Base-by-base conservation (phyloP, 2,797 vertebrate genomes). In the Lacerta viridis region DNA sequence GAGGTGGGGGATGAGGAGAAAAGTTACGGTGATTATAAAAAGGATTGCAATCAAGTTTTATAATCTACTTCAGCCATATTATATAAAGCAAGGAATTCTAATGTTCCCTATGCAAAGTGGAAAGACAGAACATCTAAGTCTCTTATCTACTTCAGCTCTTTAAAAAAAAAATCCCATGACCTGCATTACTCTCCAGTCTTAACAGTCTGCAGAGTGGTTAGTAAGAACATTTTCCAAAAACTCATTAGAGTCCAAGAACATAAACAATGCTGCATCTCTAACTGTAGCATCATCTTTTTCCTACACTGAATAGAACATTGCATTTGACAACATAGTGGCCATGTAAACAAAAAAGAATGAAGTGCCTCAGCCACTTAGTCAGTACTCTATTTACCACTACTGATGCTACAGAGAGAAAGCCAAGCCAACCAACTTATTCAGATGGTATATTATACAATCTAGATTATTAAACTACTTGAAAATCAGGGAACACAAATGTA, bases 121-220 rank as follows among this genome's bases (percentile, higher is more conserved):
- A 92, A 93, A 92, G 92, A 90, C 82, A 92, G 92, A 95, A 94
- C 83, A 93, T 94, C 86, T 87, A 92, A 86, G 88, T 87, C 79
- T 93, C 89, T 93, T 95, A 95, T 93, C 93, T 94, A 88, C 85
- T 94, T 92, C 71, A 93, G 89, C 88, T 89, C 91, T 90, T 64
- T 92, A 95, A 93, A 92, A 93, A 92, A 93, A 92, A 93, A 91
- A 95, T 96, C 95, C 93, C 94, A 95, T 93, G 94, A 93, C 95
- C 94, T 93, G 85, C 91, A 93, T 94, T 93, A 94, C 90, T 94
- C 88, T 91, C 83, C 93, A 95, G 95, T 94, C 95, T 93, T 90
- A 94, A 90, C 94, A 93, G 92, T 89, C 94, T 33, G 87, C 86
- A 85, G 91, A 94, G 74, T 87, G 80, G 86, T 93, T 92, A 94